phyloP scores from a whole-genome alignment of 2,888 invertebrate species.

The Polydrusus tereticollis region DNA sequence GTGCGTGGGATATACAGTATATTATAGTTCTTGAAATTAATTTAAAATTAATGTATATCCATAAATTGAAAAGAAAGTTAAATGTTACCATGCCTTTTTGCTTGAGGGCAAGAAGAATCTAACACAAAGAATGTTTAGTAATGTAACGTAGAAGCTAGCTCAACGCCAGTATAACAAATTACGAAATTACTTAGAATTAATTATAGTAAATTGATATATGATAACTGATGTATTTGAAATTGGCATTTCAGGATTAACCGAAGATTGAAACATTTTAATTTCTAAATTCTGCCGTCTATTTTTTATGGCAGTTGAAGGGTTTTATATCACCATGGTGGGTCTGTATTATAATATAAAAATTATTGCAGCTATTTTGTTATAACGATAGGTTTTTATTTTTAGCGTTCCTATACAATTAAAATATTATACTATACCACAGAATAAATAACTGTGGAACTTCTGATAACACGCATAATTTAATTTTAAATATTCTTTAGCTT shows the following conservation, averaged over 20 bases:
- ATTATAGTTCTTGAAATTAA: background rate
- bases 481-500: too few relatives aligned
- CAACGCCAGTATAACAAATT: background rate
- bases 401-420: too few relatives aligned
- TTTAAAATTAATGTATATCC: background rate
- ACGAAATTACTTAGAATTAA: background rate
- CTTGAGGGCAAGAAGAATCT: background rate
- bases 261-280: background rate
- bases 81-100: background rate
- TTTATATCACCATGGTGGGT: too few relatives aligned
- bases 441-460: too few relatives aligned
- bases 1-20: background rate
- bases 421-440: too few relatives aligned
- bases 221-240: background rate
- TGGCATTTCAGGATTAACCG: background rate
- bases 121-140: background rate
- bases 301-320: too few relatives aligned
- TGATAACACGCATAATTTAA: too few relatives aligned
- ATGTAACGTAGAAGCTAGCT: background rate
- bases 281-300: background rate
- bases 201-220: background rate
- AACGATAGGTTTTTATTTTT: too few relatives aligned
- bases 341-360: too few relatives aligned
- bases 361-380: too few relatives aligned
- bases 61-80: conserved; percentile 11